A percentile compares a stretch with the other conserved stretches of the same genome.
Evolutionary conservation across 1,140 invertebrate species (phyloP).

Genomic region (Zaprionus kolodkinae): DNA sequence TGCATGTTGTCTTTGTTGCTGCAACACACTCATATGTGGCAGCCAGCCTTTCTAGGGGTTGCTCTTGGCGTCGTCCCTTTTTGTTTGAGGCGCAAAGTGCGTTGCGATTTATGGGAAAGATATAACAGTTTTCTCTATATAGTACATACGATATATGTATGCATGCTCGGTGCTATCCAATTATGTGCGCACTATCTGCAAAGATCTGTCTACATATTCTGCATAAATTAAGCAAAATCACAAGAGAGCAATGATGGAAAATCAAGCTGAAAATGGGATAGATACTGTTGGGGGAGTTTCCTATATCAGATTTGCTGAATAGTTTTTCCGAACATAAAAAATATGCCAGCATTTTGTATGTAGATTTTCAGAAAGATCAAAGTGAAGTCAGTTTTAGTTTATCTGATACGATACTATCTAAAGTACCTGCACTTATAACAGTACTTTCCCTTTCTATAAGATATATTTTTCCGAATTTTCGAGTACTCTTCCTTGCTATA

Average conservation of each 20-base stretch:
- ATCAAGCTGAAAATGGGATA: background rate
- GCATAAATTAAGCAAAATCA: slow-evolving; percentile 8
- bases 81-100: slow-evolving; percentile 49
- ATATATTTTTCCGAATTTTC: background rate
- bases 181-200: slow-evolving; percentile 13
- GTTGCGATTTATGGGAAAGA: slow-evolving; percentile 71
- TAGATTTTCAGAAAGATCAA: background rate
- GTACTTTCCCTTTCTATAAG: no score
- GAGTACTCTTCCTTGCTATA: no score
- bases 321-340: background rate
- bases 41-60: slow-evolving; percentile 63
- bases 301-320: background rate
- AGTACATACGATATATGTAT: no score
- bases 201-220: slow-evolving; percentile 2
- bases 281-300: background rate
- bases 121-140: slow-evolving; percentile 30
- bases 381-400: background rate
- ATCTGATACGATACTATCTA: background rate
- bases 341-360: background rate
- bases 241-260: background rate
- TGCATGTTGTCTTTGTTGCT: slow-evolving; percentile 28
- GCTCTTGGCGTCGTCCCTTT: slow-evolving; percentile 26
- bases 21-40: slow-evolving; percentile 27
- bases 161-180: slow-evolving; percentile 11
- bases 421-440: background rate